A percentile compares a stretch with the other conserved stretches of the same genome.
phyloP scores from a whole-genome alignment of 2,113 vertebrate genomes.

The Mustela nigripes region DNA sequence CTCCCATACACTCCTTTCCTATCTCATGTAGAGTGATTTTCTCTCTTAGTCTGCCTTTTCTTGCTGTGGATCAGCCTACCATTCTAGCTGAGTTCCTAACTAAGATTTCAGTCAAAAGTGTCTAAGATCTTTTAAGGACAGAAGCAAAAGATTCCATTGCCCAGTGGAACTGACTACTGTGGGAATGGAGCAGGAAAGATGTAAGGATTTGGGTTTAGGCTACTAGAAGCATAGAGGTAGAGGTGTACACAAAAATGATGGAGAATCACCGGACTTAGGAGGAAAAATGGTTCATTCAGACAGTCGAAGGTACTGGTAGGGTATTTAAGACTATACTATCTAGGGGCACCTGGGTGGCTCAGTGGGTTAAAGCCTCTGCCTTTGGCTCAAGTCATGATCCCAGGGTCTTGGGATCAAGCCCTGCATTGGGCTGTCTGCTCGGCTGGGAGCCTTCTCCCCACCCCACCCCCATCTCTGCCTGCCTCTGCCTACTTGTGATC shows the following conservation, averaged over 20 bases:
- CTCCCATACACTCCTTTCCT: neutral
- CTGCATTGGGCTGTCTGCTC: too few relatives aligned
- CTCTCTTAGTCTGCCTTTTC: neutral
- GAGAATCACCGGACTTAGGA: neutral
- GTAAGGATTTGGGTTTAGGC: neutral
- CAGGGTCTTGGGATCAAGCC: too few relatives aligned
- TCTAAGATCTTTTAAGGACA: neutral
- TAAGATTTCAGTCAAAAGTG: neutral
- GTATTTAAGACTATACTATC: neutral
- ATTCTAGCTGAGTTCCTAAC: neutral
- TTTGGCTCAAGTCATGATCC: too few relatives aligned
- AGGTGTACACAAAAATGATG: neutral
- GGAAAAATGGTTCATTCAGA: neutral
- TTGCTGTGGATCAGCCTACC: neutral
- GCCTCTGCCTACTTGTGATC: too few relatives aligned
- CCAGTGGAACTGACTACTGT: neutral
- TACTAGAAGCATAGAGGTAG: neutral
- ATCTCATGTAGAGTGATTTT: neutral
- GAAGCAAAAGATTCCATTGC: neutral
- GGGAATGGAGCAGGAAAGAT: neutral
- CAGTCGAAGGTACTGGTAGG: neutral
- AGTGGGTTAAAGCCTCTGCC: too few relatives aligned
- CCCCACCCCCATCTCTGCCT: too few relatives aligned
- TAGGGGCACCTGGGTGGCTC: too few relatives aligned
- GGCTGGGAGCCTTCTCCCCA: too few relatives aligned